Percentiles rank a stretch among this genome's conserved stretches.
Evolutionary conservation across 2,888 invertebrate genomes (phyloP).

Genomic region (Petrophora chlorosata): DNA sequence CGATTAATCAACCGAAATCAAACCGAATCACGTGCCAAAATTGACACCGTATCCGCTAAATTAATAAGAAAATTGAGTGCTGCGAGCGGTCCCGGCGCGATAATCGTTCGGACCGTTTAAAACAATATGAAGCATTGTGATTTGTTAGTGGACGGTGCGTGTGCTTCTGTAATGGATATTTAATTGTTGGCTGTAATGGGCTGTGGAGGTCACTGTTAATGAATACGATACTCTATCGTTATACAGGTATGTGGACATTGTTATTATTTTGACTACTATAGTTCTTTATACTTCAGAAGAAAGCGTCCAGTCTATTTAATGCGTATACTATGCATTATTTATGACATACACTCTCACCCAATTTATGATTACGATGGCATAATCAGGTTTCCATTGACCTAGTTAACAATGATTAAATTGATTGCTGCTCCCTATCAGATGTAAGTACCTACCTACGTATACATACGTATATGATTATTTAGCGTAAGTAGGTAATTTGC

Average conservation of each 20-base stretch:
- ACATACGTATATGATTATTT: too few relatives aligned
- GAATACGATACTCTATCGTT: constrained; percentile 32
- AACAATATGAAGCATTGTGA: constrained; percentile 21
- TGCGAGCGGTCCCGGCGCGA: not conserved
- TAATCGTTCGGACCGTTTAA: constrained; percentile 4
- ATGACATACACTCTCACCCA: constrained; percentile 1
- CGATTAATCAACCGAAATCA: constrained; percentile 55
- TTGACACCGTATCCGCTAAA: constrained; percentile 27
- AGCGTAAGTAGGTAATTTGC: too few relatives aligned
- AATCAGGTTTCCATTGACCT: constrained; percentile 10
- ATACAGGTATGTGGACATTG: constrained; percentile 42
- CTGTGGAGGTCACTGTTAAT: constrained; percentile 34
- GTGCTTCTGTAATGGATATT: constrained; percentile 44
- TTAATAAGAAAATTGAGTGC: constrained; percentile 32
- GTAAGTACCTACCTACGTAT: too few relatives aligned
- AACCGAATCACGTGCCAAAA: constrained; percentile 48
- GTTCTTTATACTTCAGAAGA: too few relatives aligned
- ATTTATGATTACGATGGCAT: constrained; percentile 1
- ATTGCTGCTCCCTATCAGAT: too few relatives aligned
- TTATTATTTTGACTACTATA: not conserved
- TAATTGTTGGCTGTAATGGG: constrained; percentile 44
- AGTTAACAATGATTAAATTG: constrained; percentile 11
- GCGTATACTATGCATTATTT: not conserved
- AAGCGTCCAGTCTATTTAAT: too few relatives aligned
- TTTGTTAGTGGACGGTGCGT: constrained; percentile 54